These are phyloP conservation scores for Drosophila flavopinicola DNA, from an alignment of 2,888 invertebrate genomes.

Conservation along the genomic window DNA sequence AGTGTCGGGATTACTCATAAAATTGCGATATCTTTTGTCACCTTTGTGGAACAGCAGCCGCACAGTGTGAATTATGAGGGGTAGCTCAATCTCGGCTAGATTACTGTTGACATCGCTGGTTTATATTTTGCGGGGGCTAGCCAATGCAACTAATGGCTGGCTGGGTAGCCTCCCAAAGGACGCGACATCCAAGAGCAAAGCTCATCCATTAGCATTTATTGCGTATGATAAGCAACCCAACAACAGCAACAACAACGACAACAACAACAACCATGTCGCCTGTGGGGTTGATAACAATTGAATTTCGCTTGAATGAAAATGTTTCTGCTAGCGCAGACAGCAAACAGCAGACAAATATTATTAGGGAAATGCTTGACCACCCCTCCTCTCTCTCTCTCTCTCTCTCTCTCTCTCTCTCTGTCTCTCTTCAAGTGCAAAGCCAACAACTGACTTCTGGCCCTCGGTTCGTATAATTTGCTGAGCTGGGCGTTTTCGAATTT, in stretches of 20 bases:
- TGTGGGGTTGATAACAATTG: conserved; percentile 47
- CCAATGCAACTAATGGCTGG: conserved; percentile 51
- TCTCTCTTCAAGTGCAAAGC: conserved; percentile 63
- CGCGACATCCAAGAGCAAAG: conserved; percentile 30
- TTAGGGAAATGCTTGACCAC: conserved; percentile 65
- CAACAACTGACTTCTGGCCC: conserved; percentile 30
- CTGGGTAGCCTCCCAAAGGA: conserved; percentile 42
- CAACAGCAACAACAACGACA: conserved; percentile 10
- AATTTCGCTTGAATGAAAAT: conserved; percentile 52
- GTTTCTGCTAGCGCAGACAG: conserved; percentile 59
- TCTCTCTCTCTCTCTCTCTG: too few relatives aligned
- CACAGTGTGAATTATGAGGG: conserved; percentile 26
- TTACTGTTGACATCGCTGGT: conserved; percentile 46
- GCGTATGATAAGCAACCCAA: conserved; percentile 63
- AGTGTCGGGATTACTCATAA: conserved; percentile 78
- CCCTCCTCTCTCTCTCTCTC: too few relatives aligned
- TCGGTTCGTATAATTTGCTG: conserved; percentile 53
- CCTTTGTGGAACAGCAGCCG: conserved; percentile 62
- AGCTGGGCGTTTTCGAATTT: conserved; percentile 45
- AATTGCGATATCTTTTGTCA: conserved; percentile 82
- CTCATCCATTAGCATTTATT: conserved; percentile 74
- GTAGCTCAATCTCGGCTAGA: conserved; percentile 24
- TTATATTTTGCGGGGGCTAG: conserved; percentile 7
- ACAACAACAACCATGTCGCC: conserved; percentile 28
- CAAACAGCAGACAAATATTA: conserved; percentile 41